These are phyloP conservation scores for Rutilus rutilus DNA, from an alignment of 2,113 vertebrate species.

Conservation along the genomic window DNA sequence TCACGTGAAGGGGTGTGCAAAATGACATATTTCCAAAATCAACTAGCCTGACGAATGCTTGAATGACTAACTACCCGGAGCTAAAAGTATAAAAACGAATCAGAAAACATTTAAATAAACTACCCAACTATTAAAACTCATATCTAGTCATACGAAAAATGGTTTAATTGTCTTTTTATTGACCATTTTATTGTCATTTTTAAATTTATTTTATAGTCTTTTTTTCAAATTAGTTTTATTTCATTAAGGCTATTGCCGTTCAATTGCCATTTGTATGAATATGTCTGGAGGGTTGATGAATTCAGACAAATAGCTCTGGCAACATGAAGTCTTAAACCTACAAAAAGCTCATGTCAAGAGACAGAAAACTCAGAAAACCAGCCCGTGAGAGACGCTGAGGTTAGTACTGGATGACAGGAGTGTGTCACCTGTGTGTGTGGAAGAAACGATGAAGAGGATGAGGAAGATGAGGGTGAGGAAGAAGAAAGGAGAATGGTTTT, in stretches of 20 bases:
- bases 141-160: too few relatives aligned
- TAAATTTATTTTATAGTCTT: too few relatives aligned
- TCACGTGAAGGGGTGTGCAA: background rate
- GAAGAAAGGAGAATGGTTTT: slow-evolving; percentile 93
- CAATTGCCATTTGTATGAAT: background rate
- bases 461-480: slow-evolving; percentile 75
- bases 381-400: background rate
- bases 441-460: slow-evolving; percentile 83
- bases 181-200: too few relatives aligned
- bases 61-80: background rate
- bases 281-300: background rate
- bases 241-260: too few relatives aligned
- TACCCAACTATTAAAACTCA: too few relatives aligned
- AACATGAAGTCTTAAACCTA: background rate
- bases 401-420: slow-evolving; percentile 28
- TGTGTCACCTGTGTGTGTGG: slow-evolving; percentile 88
- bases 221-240: too few relatives aligned
- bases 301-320: background rate
- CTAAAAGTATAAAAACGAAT: background rate
- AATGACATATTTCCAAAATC: background rate
- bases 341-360: background rate
- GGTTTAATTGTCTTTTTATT: too few relatives aligned
- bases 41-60: background rate
- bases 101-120: background rate
- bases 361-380: background rate